A percentile compares a stretch with the other conserved stretches of the same genome.
These are phyloP conservation scores for Lates japonicus DNA, from an alignment of 2,797 vertebrate species.

Conservation along the genomic window DNA sequence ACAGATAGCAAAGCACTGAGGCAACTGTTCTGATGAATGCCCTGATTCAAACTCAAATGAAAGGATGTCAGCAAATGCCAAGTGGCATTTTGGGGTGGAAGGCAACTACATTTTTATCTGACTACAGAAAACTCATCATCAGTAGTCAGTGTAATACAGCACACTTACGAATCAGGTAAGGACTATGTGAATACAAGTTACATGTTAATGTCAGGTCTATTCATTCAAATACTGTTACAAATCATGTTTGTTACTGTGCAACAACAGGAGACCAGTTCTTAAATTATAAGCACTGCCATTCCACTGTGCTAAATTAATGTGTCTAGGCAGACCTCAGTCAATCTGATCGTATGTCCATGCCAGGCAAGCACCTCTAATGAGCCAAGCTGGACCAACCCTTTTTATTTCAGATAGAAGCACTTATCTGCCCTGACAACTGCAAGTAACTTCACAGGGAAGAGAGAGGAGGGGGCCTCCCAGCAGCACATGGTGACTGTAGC, in stretches of 20 bases:
- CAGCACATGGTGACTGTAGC: conserved; percentile 76
- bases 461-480: conserved; percentile 40
- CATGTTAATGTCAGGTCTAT: conserved; percentile 4
- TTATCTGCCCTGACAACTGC: conserved; percentile 74
- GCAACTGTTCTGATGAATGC: conserved; percentile 14
- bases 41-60: neutral
- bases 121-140: neutral
- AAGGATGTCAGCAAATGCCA: conserved; percentile 11
- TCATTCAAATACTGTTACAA: neutral
- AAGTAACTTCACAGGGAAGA: conserved; percentile 56
- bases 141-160: neutral
- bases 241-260: neutral
- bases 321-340: conserved; percentile 29
- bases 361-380: conserved; percentile 46
- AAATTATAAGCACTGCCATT: conserved; percentile 9
- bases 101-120: neutral
- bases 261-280: neutral
- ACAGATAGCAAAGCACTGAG: neutral
- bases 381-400: conserved; percentile 41
- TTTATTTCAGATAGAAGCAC: conserved; percentile 65
- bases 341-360: conserved; percentile 54
- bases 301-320: conserved; percentile 27
- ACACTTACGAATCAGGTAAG: neutral
- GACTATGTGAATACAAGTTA: neutral
- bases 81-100: neutral